Evolutionary conservation across 2,113 vertebrate genomes (phyloP).

Genomic region (Elachura formosa): DNA sequence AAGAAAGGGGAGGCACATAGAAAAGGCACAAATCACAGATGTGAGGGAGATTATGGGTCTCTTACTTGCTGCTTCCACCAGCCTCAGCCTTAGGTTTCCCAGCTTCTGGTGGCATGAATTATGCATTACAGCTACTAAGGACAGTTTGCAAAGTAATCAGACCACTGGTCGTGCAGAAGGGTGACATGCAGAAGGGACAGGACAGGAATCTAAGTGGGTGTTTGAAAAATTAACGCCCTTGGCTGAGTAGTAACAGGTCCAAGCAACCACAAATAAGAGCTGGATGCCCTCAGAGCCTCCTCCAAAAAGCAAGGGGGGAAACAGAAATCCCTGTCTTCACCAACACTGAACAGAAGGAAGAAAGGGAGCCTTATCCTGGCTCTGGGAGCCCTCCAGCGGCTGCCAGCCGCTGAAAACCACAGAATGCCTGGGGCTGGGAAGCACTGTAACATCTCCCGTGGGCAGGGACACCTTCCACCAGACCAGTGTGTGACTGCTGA

Average conservation of each 20-base stretch:
- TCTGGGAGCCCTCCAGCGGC: not conserved
- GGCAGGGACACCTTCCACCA: not conserved
- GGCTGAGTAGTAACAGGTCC: not conserved
- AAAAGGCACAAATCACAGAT: not conserved
- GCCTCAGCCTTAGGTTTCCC: not conserved
- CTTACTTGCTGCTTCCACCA: not conserved
- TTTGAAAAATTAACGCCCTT: not conserved
- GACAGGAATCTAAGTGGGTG: not conserved
- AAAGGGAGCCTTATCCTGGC: not conserved
- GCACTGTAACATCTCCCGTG: fast-evolving
- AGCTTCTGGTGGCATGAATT: not conserved
- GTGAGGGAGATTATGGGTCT: not conserved
- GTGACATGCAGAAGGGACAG: no score
- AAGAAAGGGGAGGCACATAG: not conserved
- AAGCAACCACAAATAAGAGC: not conserved
- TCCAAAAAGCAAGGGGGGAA: not conserved
- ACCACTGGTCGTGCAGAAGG: not conserved
- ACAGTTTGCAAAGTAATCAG: not conserved
- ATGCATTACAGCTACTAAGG: not conserved
- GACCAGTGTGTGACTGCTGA: fast-evolving
- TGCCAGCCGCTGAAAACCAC: not conserved
- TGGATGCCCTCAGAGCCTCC: not conserved
- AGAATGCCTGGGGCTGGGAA: not conserved
- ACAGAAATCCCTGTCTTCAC: not conserved
- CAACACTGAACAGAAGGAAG: not conserved